A percentile compares a stretch with the other conserved stretches of the same genome.
These are phyloP conservation scores for Denticeps clupeoides DNA, from an alignment of 2,797 vertebrate genomes.

Conservation along the genomic window DNA sequence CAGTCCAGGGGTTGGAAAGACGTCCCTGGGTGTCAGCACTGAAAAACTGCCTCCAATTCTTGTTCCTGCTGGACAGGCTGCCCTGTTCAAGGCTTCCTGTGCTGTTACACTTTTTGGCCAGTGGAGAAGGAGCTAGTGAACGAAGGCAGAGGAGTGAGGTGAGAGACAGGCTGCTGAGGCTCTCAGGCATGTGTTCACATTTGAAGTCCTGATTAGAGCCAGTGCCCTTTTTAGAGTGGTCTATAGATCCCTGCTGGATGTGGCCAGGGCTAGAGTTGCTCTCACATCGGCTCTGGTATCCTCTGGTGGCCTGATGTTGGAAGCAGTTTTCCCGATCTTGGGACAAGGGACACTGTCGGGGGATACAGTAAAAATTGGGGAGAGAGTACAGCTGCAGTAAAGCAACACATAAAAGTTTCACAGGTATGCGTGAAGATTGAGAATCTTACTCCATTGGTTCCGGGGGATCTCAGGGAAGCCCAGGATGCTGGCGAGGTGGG, in stretches of 20 bases:
- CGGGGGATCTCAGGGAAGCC: conserved; percentile 77
- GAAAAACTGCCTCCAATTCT: conserved; percentile 49
- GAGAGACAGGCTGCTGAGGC: conserved; percentile 81
- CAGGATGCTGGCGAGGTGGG: conserved; percentile 76
- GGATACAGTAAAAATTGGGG: too few relatives aligned
- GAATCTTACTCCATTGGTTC: too few relatives aligned
- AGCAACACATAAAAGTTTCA: too few relatives aligned
- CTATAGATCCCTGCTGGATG: conserved; percentile 74
- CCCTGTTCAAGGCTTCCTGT: conserved; percentile 65
- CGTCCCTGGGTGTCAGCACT: conserved; percentile 56
- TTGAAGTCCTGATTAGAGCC: conserved; percentile 48
- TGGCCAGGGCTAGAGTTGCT: conserved; percentile 73
- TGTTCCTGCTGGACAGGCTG: conserved; percentile 40
- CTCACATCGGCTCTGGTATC: conserved; percentile 77
- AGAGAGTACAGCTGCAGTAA: too few relatives aligned
- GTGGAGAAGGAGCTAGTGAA: conserved; percentile 41
- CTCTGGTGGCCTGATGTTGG: conserved; percentile 76
- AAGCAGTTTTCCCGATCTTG: too few relatives aligned
- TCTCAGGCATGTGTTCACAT: conserved; percentile 75
- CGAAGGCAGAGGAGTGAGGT: conserved; percentile 70
- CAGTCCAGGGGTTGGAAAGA: conserved; percentile 49
- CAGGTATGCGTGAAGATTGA: too few relatives aligned
- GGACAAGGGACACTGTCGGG: too few relatives aligned
- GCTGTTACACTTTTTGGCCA: conserved; percentile 80
- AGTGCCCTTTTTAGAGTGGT: conserved; percentile 72